Evolutionary conservation across 2,113 vertebrate species (phyloP).

Genomic region (Grus americana): DNA sequence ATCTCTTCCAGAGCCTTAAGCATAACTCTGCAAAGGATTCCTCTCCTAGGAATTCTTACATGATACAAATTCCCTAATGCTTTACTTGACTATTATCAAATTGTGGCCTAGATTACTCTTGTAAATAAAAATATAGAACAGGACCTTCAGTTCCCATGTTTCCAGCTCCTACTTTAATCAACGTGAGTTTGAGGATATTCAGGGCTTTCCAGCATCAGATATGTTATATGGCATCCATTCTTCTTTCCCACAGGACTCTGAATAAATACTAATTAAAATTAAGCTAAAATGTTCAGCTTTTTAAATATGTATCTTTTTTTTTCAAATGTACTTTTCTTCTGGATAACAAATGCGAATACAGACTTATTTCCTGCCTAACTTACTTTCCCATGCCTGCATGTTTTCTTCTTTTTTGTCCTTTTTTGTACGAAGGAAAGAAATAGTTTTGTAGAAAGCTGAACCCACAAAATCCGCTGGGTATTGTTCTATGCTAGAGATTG

Average conservation of each 20-base stretch:
- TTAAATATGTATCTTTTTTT: neutral
- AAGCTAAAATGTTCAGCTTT: neutral
- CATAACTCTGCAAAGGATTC: neutral
- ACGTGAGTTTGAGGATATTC: neutral
- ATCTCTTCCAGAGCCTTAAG: neutral
- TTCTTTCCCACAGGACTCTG: conserved; percentile 5
- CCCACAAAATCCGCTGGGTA: conserved; percentile 50
- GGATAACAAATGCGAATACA: conserved; percentile 45
- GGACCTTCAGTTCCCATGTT: neutral
- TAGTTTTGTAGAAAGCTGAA: conserved; percentile 53
- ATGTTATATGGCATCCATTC: neutral
- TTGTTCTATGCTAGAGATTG: conserved; percentile 35
- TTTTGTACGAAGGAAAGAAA: conserved; percentile 40
- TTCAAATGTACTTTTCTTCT: neutral
- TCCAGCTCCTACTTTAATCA: neutral
- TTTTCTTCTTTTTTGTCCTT: conserved; percentile 48
- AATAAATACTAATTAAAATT: conserved; percentile 54
- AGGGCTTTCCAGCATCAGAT: neutral
- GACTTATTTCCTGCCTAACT: conserved; percentile 52
- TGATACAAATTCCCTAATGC: neutral
- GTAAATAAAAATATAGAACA: neutral
- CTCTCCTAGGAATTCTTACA: neutral
- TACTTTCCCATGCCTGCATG: conserved; percentile 53
- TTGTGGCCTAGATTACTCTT: neutral
- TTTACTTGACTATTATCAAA: neutral